Percentiles rank a stretch among this genome's conserved stretches.
These are phyloP conservation scores for Bombus turneri DNA, from an alignment of 1,140 invertebrate genomes.

Conservation along the genomic window DNA sequence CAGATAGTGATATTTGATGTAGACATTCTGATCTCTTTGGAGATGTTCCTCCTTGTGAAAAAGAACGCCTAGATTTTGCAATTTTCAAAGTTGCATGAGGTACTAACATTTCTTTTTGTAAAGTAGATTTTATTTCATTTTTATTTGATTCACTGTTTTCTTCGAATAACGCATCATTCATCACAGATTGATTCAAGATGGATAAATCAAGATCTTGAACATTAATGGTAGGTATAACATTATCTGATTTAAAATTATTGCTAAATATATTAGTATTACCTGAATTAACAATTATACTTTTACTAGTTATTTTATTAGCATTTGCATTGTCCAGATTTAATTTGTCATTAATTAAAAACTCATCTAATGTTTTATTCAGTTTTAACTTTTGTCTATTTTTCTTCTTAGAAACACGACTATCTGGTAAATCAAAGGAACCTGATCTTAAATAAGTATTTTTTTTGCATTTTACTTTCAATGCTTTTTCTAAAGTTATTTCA, in stretches of 20 bases:
- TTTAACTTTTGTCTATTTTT: conserved; percentile 60
- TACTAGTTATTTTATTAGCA: conserved; percentile 16
- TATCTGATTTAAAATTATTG: neutral
- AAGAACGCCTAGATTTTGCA: conserved; percentile 58
- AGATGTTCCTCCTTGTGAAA: conserved; percentile 63
- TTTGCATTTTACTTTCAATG: conserved; percentile 46
- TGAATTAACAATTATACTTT: conserved; percentile 32
- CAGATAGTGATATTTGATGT: conserved; percentile 7
- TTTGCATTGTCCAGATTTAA: neutral
- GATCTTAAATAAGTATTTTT: neutral
- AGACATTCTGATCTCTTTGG: conserved; percentile 32
- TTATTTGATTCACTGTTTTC: conserved; percentile 35
- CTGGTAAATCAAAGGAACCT: conserved; percentile 40
- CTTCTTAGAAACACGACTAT: conserved; percentile 50
- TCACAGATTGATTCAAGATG: conserved; percentile 70
- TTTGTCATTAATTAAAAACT: conserved; percentile 43
- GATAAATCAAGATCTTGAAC: conserved; percentile 61
- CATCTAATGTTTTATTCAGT: conserved; percentile 69
- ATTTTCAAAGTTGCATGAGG: conserved; percentile 6
- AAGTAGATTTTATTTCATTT: conserved; percentile 29
- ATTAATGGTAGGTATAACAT: conserved; percentile 13
- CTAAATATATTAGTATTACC: conserved; percentile 41
- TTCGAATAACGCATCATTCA: conserved; percentile 74
- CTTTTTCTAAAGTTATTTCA: conserved; percentile 72
- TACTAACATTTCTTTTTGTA: conserved; percentile 19